phyloP scores from a whole-genome alignment of 2,113 vertebrate genomes.

The Cranoglanis bouderius region DNA sequence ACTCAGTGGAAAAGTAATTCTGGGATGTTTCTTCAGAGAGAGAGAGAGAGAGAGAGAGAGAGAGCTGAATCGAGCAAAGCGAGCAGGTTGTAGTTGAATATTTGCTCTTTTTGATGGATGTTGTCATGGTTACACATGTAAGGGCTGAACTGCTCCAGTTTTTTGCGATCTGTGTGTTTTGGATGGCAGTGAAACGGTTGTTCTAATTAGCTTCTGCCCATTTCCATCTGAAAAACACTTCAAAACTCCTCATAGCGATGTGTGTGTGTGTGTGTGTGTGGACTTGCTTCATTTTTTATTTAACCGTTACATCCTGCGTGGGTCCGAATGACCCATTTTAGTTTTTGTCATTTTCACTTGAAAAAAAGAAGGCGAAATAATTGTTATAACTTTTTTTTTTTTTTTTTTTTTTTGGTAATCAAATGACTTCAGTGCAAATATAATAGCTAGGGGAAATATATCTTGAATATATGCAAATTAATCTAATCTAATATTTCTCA shows the following conservation, averaged over 20 bases:
- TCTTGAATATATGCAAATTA: no score
- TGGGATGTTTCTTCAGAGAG: neutral
- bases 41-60: neutral
- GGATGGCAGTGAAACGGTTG: neutral
- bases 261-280: neutral
- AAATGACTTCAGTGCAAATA: neutral
- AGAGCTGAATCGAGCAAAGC: no score
- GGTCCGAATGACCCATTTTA: neutral
- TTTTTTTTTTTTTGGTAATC: no score
- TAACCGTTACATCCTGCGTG: neutral
- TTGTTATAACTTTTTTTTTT: no score
- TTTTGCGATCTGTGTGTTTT: conserved; percentile 31
- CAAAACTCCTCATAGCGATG: neutral
- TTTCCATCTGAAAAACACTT: conserved; percentile 1
- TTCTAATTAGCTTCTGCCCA: conserved; percentile 8
- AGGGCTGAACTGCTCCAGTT: conserved; percentile 15
- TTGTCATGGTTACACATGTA: conserved; percentile 27
- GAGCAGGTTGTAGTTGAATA: neutral
- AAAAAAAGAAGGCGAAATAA: no score
- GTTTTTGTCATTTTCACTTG: no score
- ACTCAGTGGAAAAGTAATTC: neutral
- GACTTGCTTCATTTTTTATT: neutral
- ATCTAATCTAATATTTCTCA: no score
- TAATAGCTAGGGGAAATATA: no score
- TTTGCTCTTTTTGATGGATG: conserved; percentile 15